Evolutionary conservation across 2,888 invertebrate genomes (phyloP).

Genomic region (Xylocampa areola): DNA sequence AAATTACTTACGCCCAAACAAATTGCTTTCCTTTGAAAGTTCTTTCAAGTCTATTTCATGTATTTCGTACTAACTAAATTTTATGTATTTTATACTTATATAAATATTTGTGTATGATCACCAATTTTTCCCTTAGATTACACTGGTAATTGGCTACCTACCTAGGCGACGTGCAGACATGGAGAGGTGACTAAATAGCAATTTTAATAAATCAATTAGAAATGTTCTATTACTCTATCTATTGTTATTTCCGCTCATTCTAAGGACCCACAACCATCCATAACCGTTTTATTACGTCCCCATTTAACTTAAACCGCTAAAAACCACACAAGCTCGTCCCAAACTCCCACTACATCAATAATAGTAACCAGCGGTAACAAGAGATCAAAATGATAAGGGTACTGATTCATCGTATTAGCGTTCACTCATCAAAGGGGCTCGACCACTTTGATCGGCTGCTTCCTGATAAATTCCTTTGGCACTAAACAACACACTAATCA

Average conservation of each 20-base stretch:
- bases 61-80: slow-evolving; percentile 15
- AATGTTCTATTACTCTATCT: no score
- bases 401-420: slow-evolving; percentile 70
- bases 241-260: no score
- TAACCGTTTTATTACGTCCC: not conserved
- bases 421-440: slow-evolving; percentile 72
- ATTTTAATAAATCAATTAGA: no score
- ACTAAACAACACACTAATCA: slow-evolving; percentile 82
- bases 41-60: slow-evolving; percentile 24
- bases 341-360: slow-evolving; percentile 51
- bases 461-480: slow-evolving; percentile 82
- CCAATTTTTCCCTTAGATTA: not conserved
- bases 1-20: slow-evolving; percentile 54
- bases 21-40: slow-evolving; percentile 47
- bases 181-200: no score
- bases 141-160: no score
- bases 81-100: slow-evolving; percentile 3
- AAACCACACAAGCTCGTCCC: slow-evolving; percentile 24
- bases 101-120: slow-evolving; percentile 13
- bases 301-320: slow-evolving; percentile 25
- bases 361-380: slow-evolving; percentile 63
- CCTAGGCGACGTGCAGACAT: no score
- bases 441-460: slow-evolving; percentile 80
- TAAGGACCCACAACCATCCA: no score
- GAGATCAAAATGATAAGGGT: slow-evolving; percentile 79